Evolutionary conservation across 2,888 invertebrate genomes (phyloP), one percentile per base, ranked within the genome.

Genomic region (Diarsia mendica): DNA sequence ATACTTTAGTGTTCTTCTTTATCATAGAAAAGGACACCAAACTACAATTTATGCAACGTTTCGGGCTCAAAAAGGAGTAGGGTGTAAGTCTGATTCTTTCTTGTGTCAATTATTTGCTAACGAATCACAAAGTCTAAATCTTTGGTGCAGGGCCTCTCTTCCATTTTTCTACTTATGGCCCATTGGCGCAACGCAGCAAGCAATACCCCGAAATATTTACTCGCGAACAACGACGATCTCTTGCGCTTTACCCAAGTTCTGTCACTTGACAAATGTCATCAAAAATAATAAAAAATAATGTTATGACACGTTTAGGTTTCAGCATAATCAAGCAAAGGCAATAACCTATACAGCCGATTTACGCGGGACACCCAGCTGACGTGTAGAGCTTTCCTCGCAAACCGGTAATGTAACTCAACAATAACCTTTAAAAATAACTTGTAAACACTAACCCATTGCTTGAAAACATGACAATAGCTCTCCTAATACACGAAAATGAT

Each of bases 381-480:
- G 64, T 60, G 58, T 53, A n/a, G 49, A 81, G 44, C 65, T 84
- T 84, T 72, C 64, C 15, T 67, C 44, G 15, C 5, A 67, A 84
- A 84, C 66, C 67, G 72, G 72, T 61, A 67, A 64, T 51, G 46
- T 46, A 64, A 33, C 46, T 49, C 28, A n/a, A 67, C 58, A 82
- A 77, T 67, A 85, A 72, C 33, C 58, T 72, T 55, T 55, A 28
- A 60, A 67, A 82, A 70, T 68, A 15, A 66, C 33, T 68, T 65
- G 70, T 77, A 83, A 83, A 84, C 75, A 83, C 53, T 72, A 76
- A 83, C 83, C 75, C 79, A 76, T 82, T 85, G 53, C 67, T 77
- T 68, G 18, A 60, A 75, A 65, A 64, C 28, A 69, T 72, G n/a
- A 83, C 83, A 82, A 82, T 64, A 72, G 33, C 4, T 66, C 33